Evolutionary conservation across 2,888 invertebrate genomes (phyloP), one percentile per base, ranked within the genome.

Genomic region (Rutpela maculata): DNA sequence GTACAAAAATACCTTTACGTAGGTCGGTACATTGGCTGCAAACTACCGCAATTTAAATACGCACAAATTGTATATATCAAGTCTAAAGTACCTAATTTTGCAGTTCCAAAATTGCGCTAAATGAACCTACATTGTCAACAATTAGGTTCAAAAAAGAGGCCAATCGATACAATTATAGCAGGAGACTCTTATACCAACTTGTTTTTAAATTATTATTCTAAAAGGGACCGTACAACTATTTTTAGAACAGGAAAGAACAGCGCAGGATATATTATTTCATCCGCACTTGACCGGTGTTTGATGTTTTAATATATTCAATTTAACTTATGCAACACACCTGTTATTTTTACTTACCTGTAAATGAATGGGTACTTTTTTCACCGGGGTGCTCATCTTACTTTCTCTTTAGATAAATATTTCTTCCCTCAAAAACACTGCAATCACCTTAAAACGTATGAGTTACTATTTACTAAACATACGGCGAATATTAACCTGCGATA

Each of bases 291-390:
- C 60, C 59, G 59, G 43, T 31, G 11, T 15, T 43, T 60, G 5
- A 18, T 19, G 57, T 59, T 9, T 0, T n/a, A 65, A 50, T 18
- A 60, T n/a, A 55, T 60, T 65, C 15, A 19, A 70, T 26, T 31
- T 55, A 56, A 65, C 70, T 82, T 81, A 83, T 82, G 81, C 79
- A 82, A 82, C 77, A 65, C 81, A 83, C 82, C 83, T 81, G 81
- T 82, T 68, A 80, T 43, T 69, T 56, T 56, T 43, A 85, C 91
- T 93, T 91, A 98, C 95, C 94, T 97, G 96, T 88, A 97, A 92
- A 91, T 98, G 98, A 89, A 98, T 97, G 77, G 98, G 98, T 79
- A 98, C 97, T 91, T 98, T 98, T 91, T 98, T 98, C 84, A 97
- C 97, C 82, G 97, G 97, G 83, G 96, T 96, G 86, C 93, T 92